Conservation (phyloP, 2,113 vertebrate genomes). For the Myrmecobius fasciatus region DNA sequence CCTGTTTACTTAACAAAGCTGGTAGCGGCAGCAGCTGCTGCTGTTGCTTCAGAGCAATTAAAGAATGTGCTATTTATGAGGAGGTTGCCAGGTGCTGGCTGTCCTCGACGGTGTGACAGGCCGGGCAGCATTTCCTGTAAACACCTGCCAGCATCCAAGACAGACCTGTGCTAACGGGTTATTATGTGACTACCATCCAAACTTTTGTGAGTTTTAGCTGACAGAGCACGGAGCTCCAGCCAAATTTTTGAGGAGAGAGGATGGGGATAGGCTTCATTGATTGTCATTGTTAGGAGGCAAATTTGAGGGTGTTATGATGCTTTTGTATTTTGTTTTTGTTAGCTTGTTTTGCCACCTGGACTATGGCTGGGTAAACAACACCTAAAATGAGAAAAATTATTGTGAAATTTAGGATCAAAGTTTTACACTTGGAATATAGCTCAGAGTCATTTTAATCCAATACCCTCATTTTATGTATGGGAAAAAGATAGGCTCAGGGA, state of each 20-base stretch:
- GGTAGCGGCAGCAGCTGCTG: conserved; percentile 69
- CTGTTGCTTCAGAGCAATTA: conserved; percentile 79
- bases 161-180: conserved; percentile 76
- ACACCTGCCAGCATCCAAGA: conserved; percentile 83
- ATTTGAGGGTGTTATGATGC: conserved; percentile 40
- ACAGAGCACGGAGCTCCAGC: conserved; percentile 53
- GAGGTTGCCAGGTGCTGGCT: conserved; percentile 85
- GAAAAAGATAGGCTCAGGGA: neutral
- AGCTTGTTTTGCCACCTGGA: neutral
- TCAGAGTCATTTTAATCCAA: neutral
- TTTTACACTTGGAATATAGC: neutral
- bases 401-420: neutral
- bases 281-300: conserved; percentile 44
- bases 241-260: conserved; percentile 56
- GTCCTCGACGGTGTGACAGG: conserved; percentile 74
- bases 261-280: conserved; percentile 37
- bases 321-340: conserved; percentile 13
- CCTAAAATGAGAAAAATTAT: neutral
- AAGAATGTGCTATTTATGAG: conserved; percentile 73
- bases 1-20: conserved; percentile 83
- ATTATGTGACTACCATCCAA: conserved; percentile 81
- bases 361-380: conserved; percentile 31
- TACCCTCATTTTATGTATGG: neutral
- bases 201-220: conserved; percentile 77
- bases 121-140: conserved; percentile 77